Evolutionary conservation across 1,140 invertebrate genomes (phyloP), one percentile per base, ranked within the genome.

Genomic region (Scaptomyza graminum): DNA sequence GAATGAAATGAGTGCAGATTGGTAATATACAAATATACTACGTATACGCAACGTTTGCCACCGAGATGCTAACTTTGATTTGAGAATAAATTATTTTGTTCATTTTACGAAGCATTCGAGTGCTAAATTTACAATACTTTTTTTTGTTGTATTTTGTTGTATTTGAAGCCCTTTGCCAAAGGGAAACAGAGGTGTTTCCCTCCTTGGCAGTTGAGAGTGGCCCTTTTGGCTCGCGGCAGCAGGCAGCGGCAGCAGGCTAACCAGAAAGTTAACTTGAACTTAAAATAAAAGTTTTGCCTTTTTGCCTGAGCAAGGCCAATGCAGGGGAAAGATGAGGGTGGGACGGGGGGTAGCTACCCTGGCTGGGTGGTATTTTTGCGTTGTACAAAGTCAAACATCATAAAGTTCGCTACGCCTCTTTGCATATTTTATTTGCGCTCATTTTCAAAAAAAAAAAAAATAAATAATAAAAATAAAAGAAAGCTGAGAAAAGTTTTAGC

Each of bases 401-500:
- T 87, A 87, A 87, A 87, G 83, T 87, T 87, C 76, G 79, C 83
- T 82, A 87, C 79, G 83, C 83, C 83, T 88, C 88, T 88, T 87
- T 87, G 83, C 83, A 87, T 88, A 87, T 87, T 87, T 87, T 87
- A 87, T 87, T 87, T 88, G 82, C 63, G 82, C 83, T 88, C 81
- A 88, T 79, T 87, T 88, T 66, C 63, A 43, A 25, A 22, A 41
- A 66, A 62, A 56, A 43, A 25, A 8, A 28, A 31, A 46, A 62
- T n/a, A 28, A 47, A 55, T 1, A 28, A 47, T 16, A 12, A 34
- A 25, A 57, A 44, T 60, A 47, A 28, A 22, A 39, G 39, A 61
- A 64, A 57, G 44, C 67, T 57, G 62, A 18, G 18, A 34, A 56
- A 83, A 73, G 63, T 47, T 50, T 70, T 69, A 51, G 47, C 62